A percentile compares a stretch with the other conserved stretches of the same genome.
These are phyloP conservation scores for Drosophila miranda DNA, from an alignment of 1,140 invertebrate species.

Conservation along the genomic window DNA sequence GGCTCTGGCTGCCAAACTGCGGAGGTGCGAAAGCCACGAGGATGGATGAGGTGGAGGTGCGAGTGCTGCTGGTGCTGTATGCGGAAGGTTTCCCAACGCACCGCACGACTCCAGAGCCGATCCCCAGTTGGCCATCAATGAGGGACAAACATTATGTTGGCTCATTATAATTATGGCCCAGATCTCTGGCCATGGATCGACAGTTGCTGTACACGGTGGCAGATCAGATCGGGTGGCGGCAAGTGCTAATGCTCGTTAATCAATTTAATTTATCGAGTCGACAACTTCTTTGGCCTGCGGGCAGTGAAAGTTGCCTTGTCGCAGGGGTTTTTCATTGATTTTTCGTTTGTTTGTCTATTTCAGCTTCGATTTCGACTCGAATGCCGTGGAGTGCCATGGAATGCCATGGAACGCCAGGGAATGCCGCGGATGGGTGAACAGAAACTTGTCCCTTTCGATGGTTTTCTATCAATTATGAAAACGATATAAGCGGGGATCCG, in stretches of 20 bases:
- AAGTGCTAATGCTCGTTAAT: slow-evolving; percentile 60
- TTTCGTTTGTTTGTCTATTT: slow-evolving; percentile 47
- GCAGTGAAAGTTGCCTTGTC: slow-evolving; percentile 49
- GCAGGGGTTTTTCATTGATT: slow-evolving; percentile 40
- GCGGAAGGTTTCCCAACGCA: slow-evolving; percentile 61
- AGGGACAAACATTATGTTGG: slow-evolving; percentile 62
- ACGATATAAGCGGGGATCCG: slow-evolving; percentile 24
- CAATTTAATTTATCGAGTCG: slow-evolving; percentile 61
- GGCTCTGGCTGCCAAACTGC: slow-evolving; percentile 29
- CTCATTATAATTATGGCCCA: slow-evolving; percentile 60
- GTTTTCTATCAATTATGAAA: slow-evolving; percentile 54
- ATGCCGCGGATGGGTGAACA: slow-evolving; percentile 9
- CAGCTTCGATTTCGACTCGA: slow-evolving; percentile 41
- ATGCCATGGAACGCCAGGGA: slow-evolving; percentile 5
- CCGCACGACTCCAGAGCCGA: slow-evolving; percentile 38
- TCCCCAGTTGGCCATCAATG: slow-evolving; percentile 22
- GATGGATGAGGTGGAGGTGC: not conserved
- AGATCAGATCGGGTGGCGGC: slow-evolving; percentile 25
- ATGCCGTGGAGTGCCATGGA: slow-evolving; percentile 33
- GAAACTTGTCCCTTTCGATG: slow-evolving; percentile 29
- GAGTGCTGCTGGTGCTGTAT: slow-evolving; percentile 38
- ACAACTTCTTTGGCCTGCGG: slow-evolving; percentile 42
- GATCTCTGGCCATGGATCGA: too few species aligned
- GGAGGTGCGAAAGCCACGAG: slow-evolving; percentile 39
- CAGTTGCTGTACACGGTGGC: slow-evolving; percentile 15